These are phyloP conservation scores for Corydoras sp. DNA, from an alignment of 2,113 vertebrate genomes.

Conservation along the genomic window DNA sequence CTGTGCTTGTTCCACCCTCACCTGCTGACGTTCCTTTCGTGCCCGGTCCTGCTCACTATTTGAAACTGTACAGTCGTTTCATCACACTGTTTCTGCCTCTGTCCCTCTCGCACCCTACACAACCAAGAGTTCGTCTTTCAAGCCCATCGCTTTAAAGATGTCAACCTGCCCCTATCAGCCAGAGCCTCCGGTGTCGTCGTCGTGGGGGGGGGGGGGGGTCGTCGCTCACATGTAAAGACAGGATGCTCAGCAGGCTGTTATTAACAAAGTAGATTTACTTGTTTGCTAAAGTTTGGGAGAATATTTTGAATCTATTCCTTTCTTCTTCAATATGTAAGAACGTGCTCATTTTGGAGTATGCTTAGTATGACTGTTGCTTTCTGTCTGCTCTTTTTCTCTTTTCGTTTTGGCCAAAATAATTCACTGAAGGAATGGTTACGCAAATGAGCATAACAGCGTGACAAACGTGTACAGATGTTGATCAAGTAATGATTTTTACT, in stretches of 20 bases:
- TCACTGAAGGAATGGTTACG: constrained; percentile 45
- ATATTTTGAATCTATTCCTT: background rate
- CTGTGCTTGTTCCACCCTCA: constrained; percentile 35
- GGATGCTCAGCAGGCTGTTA: too few species aligned
- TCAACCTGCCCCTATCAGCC: background rate
- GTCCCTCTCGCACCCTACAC: constrained; percentile 7
- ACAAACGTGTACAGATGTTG: constrained; percentile 61
- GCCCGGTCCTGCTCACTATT: constrained; percentile 53
- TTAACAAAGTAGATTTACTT: background rate
- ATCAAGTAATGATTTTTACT: constrained; percentile 62
- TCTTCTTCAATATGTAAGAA: too few species aligned
- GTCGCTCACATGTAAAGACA: too few species aligned
- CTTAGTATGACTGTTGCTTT: constrained; percentile 36
- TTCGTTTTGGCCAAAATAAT: constrained; percentile 36
- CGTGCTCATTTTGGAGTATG: constrained; percentile 32
- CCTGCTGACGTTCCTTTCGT: constrained; percentile 56
- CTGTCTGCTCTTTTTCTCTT: constrained; percentile 13
- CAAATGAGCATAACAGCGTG: constrained; percentile 40
- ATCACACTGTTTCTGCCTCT: constrained; percentile 43
- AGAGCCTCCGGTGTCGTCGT: background rate
- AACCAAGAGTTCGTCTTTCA: constrained; percentile 14
- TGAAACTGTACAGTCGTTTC: constrained; percentile 54
- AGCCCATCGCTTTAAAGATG: constrained; percentile 32
- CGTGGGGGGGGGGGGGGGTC: too few species aligned
- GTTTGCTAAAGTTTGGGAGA: constrained; percentile 31